Conservation (phyloP, 2,113 vertebrate species). For the Monopterus albus region DNA sequence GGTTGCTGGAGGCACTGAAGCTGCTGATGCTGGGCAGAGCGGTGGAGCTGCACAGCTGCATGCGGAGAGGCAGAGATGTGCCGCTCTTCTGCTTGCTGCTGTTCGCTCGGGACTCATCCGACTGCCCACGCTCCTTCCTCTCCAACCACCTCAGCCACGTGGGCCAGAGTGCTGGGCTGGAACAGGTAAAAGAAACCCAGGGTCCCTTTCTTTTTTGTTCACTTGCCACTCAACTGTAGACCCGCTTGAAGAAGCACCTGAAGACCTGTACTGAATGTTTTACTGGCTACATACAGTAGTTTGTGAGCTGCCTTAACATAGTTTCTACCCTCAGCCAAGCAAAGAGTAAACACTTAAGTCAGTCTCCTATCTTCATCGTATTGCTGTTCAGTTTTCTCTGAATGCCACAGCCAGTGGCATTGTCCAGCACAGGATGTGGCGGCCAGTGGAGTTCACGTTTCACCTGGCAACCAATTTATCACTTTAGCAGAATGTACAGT, state of each 20-base stretch:
- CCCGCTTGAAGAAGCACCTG: not conserved
- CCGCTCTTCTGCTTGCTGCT: conserved; percentile 96
- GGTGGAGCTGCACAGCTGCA: conserved; percentile 85
- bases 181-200: conserved; percentile 85
- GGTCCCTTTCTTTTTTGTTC: not conserved
- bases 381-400: too few relatives aligned
- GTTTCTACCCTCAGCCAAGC: too few relatives aligned
- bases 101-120: conserved; percentile 94
- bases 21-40: conserved; percentile 93
- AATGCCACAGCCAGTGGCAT: too few relatives aligned
- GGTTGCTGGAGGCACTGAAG: conserved; percentile 93
- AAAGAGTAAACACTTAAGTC: too few relatives aligned
- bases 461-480: too few relatives aligned
- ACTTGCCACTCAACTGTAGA: not conserved
- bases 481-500: too few relatives aligned
- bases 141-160: conserved; percentile 93
- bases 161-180: conserved; percentile 92
- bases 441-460: too few relatives aligned
- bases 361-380: too few relatives aligned
- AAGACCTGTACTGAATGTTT: not conserved
- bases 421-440: too few relatives aligned
- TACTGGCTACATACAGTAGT: not conserved
- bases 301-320: too few relatives aligned
- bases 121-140: conserved; percentile 89
- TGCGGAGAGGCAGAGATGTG: conserved; percentile 86